These are phyloP conservation scores for Syrphus vitripennis DNA, from an alignment of 2,888 invertebrate genomes.

Conservation along the genomic window DNA sequence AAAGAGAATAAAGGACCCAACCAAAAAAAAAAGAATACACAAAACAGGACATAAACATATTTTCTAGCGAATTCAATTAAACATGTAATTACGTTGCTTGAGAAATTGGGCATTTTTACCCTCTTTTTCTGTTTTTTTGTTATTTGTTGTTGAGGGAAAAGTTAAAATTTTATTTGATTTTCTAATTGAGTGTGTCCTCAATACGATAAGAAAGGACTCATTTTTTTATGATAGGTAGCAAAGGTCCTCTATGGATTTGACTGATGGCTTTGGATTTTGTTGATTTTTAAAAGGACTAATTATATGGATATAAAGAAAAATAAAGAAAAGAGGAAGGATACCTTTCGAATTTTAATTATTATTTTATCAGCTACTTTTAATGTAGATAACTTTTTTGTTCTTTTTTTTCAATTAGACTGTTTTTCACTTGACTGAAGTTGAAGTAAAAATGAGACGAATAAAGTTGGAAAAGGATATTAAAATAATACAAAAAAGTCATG, in stretches of 20 bases:
- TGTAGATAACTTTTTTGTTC: constrained; percentile 36
- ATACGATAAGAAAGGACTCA: constrained; percentile 36
- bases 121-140: constrained; percentile 19
- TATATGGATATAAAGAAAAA: constrained; percentile 38
- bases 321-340: constrained; percentile 3
- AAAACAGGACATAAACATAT: constrained; percentile 73
- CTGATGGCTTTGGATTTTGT: neutral
- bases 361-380: constrained; percentile 61
- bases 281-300: constrained; percentile 54
- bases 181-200: constrained; percentile 71
- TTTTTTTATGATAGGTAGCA: neutral
- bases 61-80: constrained; percentile 78
- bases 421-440: constrained; percentile 36
- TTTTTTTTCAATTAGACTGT: constrained; percentile 7
- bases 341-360: constrained; percentile 66
- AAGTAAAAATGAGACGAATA: neutral
- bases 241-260: constrained; percentile 39
- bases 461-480: neutral
- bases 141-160: constrained; percentile 16
- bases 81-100: constrained; percentile 79
- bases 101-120: constrained; percentile 20
- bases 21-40: neutral
- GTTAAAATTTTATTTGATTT: constrained; percentile 69
- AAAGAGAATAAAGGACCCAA: constrained; percentile 43
- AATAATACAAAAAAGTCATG: too few relatives aligned